phyloP scores from a whole-genome alignment of 2,113 vertebrate species.

The Cygnus atratus region DNA sequence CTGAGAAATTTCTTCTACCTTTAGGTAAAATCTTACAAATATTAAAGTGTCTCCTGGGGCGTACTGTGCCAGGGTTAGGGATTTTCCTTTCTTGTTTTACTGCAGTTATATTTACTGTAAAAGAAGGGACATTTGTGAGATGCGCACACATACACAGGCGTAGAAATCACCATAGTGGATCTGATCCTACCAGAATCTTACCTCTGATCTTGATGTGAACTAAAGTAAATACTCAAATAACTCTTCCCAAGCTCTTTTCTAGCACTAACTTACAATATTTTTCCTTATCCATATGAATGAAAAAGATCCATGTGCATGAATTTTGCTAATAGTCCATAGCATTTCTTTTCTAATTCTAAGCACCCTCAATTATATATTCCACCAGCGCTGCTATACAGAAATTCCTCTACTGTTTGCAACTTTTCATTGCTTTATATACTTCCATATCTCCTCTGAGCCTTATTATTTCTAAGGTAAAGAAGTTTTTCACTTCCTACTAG shows the following conservation, averaged over 20 bases:
- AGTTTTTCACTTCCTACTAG: neutral
- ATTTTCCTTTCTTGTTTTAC: neutral
- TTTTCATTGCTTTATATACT: neutral
- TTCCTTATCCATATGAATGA: neutral
- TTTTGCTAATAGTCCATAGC: neutral
- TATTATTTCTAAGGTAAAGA: neutral
- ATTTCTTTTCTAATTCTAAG: neutral
- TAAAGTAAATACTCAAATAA: neutral
- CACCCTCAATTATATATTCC: neutral
- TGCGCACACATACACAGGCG: neutral
- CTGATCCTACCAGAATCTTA: neutral
- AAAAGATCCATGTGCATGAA: neutral
- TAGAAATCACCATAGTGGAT: neutral
- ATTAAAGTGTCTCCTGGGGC: neutral
- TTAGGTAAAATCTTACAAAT: neutral
- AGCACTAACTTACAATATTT: neutral
- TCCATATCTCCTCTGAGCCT: neutral
- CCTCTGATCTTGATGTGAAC: neutral
- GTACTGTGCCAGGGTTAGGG: neutral
- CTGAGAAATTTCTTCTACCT: neutral
- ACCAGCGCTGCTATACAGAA: rapidly evolving
- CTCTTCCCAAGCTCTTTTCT: neutral
- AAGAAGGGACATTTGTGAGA: neutral
- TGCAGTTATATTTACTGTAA: neutral
- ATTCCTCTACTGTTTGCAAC: neutral